Evolutionary conservation across 2,113 vertebrate species (phyloP).

Genomic region (Phocoena phocoena): DNA sequence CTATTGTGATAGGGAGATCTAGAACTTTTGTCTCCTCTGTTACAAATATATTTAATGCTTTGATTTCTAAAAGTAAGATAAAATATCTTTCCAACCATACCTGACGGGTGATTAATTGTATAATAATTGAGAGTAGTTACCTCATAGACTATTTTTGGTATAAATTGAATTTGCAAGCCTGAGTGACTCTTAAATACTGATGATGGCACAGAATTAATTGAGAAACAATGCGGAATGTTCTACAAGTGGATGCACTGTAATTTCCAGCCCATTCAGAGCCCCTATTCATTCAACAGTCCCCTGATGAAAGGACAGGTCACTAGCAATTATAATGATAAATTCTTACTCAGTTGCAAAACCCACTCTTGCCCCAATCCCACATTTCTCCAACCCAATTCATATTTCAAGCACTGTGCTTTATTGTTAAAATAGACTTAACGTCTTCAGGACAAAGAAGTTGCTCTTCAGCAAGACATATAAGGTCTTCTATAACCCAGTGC

Average conservation of each 20-base stretch:
- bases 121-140: not conserved
- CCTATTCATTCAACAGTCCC: not conserved
- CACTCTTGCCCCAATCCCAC: conserved; percentile 57
- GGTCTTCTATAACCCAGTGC: not conserved
- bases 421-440: not conserved
- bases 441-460: conserved; percentile 4
- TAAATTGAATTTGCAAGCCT: conserved; percentile 13
- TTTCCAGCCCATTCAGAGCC: conserved; percentile 33
- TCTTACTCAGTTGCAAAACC: conserved; percentile 39
- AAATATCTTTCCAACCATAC: not conserved
- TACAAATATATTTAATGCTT: not conserved
- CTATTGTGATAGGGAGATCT: not conserved
- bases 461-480: not conserved
- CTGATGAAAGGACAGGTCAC: conserved; percentile 17
- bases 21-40: not conserved
- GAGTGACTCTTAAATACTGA: not conserved
- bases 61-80: not conserved
- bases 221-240: conserved; percentile 18
- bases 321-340: conserved; percentile 54
- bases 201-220: conserved; percentile 11
- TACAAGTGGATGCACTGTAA: not conserved
- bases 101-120: not conserved
- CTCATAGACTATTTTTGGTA: not conserved
- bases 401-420: not conserved
- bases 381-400: not conserved